These are phyloP conservation scores for Meiosimyza decipiens DNA, from an alignment of 2,888 invertebrate species.

Conservation along the genomic window DNA sequence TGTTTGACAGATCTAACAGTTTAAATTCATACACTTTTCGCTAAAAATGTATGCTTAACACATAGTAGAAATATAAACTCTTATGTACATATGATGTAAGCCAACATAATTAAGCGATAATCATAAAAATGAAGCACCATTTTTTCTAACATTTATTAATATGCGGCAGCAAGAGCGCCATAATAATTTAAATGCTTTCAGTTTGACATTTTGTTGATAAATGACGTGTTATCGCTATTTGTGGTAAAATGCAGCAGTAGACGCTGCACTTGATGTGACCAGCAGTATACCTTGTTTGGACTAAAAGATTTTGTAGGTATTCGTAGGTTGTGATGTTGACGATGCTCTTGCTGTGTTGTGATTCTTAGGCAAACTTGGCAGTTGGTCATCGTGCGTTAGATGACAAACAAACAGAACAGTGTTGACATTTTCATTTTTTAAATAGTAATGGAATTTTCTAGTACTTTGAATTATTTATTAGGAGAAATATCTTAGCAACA, in stretches of 20 bases:
- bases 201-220: slow-evolving; percentile 5
- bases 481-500: too few relatives aligned
- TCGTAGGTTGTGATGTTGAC: background rate
- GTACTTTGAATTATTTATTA: too few relatives aligned
- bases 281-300: background rate
- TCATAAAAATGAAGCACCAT: slow-evolving; percentile 59
- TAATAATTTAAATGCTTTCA: background rate
- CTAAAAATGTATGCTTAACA: too few relatives aligned
- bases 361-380: too few relatives aligned
- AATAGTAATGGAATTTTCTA: too few relatives aligned
- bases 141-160: slow-evolving; percentile 56
- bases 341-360: background rate
- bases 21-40: too few relatives aligned
- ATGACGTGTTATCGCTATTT: slow-evolving; percentile 6
- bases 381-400: too few relatives aligned
- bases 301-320: background rate
- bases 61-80: too few relatives aligned
- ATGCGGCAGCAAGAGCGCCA: slow-evolving; percentile 36
- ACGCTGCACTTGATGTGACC: background rate
- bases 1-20: too few relatives aligned
- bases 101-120: slow-evolving; percentile 49
- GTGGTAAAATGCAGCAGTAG: background rate
- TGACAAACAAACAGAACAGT: too few relatives aligned
- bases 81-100: too few relatives aligned
- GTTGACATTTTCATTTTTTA: too few relatives aligned